Percentiles rank a stretch among this genome's conserved stretches.
Conservation (phyloP, 2,797 vertebrate species). For the Psittacula derbiana region DNA sequence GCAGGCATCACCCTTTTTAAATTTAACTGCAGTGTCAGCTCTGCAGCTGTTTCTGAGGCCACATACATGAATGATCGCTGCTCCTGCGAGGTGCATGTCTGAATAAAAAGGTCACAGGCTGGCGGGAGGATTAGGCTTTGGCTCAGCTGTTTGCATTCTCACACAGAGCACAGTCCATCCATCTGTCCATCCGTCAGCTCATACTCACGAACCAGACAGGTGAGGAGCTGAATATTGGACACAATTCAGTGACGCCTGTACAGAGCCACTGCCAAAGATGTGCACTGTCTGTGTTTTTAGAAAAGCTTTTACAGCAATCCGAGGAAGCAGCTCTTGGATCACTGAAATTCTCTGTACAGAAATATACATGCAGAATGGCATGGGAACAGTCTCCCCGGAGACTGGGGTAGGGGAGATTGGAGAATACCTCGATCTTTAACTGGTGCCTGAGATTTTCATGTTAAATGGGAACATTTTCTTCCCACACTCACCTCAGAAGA, state of each 20-base stretch:
- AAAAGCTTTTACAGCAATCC: not conserved
- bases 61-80: not conserved
- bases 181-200: not conserved
- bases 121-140: conserved; percentile 32
- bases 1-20: not conserved
- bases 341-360: not conserved
- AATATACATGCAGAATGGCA: not conserved
- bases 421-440: not conserved
- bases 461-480: not conserved
- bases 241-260: not conserved
- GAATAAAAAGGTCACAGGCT: not conserved
- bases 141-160: conserved; percentile 57
- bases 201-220: not conserved
- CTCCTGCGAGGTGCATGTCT: conserved; percentile 29
- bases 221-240: not conserved
- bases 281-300: not conserved
- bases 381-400: conserved; percentile 35
- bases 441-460: not conserved
- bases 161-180: not conserved
- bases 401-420: not conserved
- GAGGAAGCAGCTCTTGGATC: not conserved
- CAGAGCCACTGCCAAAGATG: not conserved
- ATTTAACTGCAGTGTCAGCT: conserved; percentile 16
- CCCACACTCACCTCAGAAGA: not conserved
- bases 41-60: conserved; percentile 41